A percentile compares a stretch with the other conserved stretches of the same genome.
These are phyloP conservation scores for Epinephelus fuscoguttatus DNA, from an alignment of 2,113 vertebrate species.

Conservation along the genomic window DNA sequence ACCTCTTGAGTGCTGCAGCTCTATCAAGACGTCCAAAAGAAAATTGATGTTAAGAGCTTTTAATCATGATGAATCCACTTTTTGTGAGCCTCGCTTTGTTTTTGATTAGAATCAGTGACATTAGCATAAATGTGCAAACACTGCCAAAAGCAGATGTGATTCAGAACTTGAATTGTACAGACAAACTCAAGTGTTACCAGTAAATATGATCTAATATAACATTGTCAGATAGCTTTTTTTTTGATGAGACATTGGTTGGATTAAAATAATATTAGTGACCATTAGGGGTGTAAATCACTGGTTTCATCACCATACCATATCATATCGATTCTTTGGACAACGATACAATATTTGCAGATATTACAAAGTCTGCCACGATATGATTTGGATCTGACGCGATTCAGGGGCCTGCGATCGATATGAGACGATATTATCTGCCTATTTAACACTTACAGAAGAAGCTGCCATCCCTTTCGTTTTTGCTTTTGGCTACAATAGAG, in stretches of 20 bases:
- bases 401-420: no score
- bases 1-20: constrained; percentile 3
- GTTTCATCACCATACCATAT: no score
- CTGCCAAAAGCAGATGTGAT: not conserved
- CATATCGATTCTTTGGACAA: no score
- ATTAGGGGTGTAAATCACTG: no score
- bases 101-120: constrained; percentile 2
- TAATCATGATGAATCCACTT: not conserved
- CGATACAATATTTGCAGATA: no score
- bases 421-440: no score
- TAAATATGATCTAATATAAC: not conserved
- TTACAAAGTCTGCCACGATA: no score
- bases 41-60: constrained; percentile 2
- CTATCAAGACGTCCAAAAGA: not conserved
- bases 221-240: not conserved
- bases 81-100: constrained; percentile 8
- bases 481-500: no score
- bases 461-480: no score
- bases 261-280: not conserved
- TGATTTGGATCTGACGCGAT: no score
- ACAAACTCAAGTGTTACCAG: not conserved
- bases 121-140: not conserved
- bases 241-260: not conserved
- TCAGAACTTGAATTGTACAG: not conserved
- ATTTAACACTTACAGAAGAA: no score